phyloP scores from a whole-genome alignment of 2,113 vertebrate species.

The Eretmochelys imbricata region DNA sequence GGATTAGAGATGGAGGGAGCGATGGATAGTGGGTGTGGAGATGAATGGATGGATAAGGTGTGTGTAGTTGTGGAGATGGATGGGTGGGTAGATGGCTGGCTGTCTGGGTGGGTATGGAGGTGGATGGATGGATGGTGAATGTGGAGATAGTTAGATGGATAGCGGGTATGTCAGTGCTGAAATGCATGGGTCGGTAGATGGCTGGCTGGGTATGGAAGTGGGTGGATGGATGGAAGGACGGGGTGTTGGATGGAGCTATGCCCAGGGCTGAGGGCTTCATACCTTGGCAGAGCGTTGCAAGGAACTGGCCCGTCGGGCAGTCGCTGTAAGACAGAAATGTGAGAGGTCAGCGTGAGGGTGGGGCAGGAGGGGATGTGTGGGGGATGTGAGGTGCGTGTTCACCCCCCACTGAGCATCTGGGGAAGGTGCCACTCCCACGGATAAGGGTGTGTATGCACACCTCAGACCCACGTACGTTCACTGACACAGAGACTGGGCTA shows the following conservation, averaged over 20 bases:
- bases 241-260: background rate
- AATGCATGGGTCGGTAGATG: no score
- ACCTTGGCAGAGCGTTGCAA: slow-evolving; percentile 77
- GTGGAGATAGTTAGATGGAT: no score
- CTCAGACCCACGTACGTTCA: background rate
- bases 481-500: background rate
- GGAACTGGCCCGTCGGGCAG: slow-evolving; percentile 68
- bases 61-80: no score
- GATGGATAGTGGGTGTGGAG: no score
- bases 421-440: background rate
- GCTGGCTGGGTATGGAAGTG: no score
- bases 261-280: background rate
- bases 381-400: background rate
- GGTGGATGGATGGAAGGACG: background rate
- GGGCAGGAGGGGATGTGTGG: background rate
- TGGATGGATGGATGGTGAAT: background rate
- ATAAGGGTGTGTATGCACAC: background rate
- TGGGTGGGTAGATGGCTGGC: no score
- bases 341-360: background rate
- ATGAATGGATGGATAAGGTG: no score
- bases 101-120: no score
- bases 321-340: slow-evolving; percentile 56
- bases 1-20: no score
- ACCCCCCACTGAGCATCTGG: background rate
- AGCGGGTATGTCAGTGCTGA: no score